These are phyloP conservation scores for Cacoxenus indagator DNA, from an alignment of 2,888 invertebrate genomes.

Conservation along the genomic window DNA sequence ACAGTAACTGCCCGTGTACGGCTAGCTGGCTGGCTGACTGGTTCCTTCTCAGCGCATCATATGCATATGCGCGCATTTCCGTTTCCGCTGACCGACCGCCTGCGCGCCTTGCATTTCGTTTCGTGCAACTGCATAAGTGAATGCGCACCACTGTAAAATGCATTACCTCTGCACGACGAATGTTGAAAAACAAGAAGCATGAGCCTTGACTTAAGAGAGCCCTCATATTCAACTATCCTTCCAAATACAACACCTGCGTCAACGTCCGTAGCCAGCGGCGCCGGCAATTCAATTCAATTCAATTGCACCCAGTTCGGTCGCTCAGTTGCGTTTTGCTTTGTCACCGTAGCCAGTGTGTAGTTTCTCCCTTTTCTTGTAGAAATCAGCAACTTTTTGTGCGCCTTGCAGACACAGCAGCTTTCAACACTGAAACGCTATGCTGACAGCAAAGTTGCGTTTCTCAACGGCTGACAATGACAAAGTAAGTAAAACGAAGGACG, in stretches of 20 bases:
- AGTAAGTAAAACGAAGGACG: too few species aligned
- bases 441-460: not conserved
- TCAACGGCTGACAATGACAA: too few species aligned
- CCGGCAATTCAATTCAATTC: conserved; percentile 67
- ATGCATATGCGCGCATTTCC: conserved; percentile 65
- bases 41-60: conserved; percentile 49
- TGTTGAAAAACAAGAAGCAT: not conserved
- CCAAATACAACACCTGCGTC: not conserved
- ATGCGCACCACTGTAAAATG: conserved; percentile 30
- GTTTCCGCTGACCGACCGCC: conserved; percentile 56
- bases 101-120: conserved; percentile 32
- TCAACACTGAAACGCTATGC: not conserved
- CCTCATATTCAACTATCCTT: conserved; percentile 22
- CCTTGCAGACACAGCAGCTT: not conserved
- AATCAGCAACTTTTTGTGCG: not conserved
- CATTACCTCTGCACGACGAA: not conserved
- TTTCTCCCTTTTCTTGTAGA: not conserved
- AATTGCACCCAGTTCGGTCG: conserved; percentile 38
- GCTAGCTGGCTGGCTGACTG: conserved; percentile 18
- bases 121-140: conserved; percentile 30
- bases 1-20: not conserved
- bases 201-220: not conserved
- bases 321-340: not conserved
- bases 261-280: conserved; percentile 32
- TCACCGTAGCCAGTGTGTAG: not conserved